A percentile compares a stretch with the other conserved stretches of the same genome.
Conservation (phyloP, 2,797 vertebrate species). For the Tamandua tetradactyla region DNA sequence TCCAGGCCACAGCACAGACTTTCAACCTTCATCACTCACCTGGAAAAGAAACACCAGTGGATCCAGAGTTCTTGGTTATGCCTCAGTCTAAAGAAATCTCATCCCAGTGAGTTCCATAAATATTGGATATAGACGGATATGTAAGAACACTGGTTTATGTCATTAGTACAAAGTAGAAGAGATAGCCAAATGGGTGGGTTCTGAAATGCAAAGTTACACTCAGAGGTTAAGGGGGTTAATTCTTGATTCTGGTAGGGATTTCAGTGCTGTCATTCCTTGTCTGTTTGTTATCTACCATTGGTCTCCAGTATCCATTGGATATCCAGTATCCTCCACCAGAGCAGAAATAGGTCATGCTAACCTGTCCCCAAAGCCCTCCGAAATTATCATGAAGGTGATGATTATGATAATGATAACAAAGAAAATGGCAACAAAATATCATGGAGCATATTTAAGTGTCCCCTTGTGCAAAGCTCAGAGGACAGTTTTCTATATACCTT, state of each 20-base stretch:
- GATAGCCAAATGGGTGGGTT: too few species aligned
- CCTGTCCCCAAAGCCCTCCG: background rate
- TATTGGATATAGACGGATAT: background rate
- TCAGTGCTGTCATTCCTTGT: too few species aligned
- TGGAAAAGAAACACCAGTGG: accelerated
- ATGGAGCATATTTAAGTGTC: background rate
- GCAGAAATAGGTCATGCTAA: background rate
- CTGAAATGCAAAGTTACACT: too few species aligned
- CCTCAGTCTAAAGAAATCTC: background rate
- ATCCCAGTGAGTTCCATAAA: background rate
- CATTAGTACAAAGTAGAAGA: too few species aligned
- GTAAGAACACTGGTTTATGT: background rate
- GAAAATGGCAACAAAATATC: background rate
- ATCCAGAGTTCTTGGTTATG: background rate
- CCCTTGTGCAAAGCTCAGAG: background rate
- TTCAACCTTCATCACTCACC: background rate
- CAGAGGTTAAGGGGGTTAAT: too few species aligned
- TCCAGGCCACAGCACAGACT: background rate
- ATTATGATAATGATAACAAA: background rate
- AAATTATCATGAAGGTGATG: background rate
- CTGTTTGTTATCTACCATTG: background rate
- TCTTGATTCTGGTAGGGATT: too few species aligned
- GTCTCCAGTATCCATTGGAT: background rate
- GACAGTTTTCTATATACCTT: background rate
- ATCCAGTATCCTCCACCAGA: background rate